Percentiles rank a stretch among this genome's conserved stretches.
Evolutionary conservation across 2,888 invertebrate genomes (phyloP).

Genomic region (Pimpla rufipes): DNA sequence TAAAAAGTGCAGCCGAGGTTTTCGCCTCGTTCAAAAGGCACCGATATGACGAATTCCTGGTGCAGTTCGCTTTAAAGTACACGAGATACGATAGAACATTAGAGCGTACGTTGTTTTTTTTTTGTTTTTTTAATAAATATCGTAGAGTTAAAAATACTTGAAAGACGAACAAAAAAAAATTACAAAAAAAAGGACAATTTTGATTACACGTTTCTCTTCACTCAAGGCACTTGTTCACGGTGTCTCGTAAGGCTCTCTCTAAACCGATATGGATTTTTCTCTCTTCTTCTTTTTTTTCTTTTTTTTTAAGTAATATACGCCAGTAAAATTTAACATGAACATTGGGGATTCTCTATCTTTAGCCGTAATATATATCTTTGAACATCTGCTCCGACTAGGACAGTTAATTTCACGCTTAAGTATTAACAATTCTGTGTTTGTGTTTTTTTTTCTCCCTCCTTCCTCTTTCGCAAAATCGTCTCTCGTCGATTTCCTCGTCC

Average conservation of each 20-base stretch:
- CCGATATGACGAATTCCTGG: slow-evolving; percentile 48
- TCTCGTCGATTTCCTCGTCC: slow-evolving; percentile 41
- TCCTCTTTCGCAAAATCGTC: background rate
- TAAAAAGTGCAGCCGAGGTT: slow-evolving; percentile 55
- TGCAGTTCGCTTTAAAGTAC: slow-evolving; percentile 65
- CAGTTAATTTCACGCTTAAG: slow-evolving; percentile 73
- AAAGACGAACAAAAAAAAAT: slow-evolving; percentile 40
- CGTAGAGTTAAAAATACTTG: slow-evolving; percentile 56
- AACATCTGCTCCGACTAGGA: slow-evolving; percentile 75
- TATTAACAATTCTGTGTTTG: slow-evolving; percentile 57
- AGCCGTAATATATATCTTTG: slow-evolving; percentile 74
- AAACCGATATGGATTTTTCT: slow-evolving; percentile 45
- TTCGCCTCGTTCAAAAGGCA: slow-evolving; percentile 33
- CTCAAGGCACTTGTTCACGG: slow-evolving; percentile 57
- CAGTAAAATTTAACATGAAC: slow-evolving; percentile 57
- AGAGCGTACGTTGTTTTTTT: slow-evolving; percentile 35
- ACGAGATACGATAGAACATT: slow-evolving; percentile 42
- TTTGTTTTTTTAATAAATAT: slow-evolving; percentile 59
- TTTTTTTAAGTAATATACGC: slow-evolving; percentile 46
- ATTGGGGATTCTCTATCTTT: slow-evolving; percentile 69
- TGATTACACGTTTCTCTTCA: slow-evolving; percentile 39
- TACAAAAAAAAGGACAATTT: slow-evolving; percentile 26
- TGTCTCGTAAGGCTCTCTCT: slow-evolving; percentile 36
- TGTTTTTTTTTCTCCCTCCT: slow-evolving; percentile 6
- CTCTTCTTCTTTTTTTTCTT: slow-evolving; percentile 19